Evolutionary conservation across 2,888 invertebrate species (phyloP), one percentile per base, ranked within the genome.

Genomic region (Argyresthia albistria): DNA sequence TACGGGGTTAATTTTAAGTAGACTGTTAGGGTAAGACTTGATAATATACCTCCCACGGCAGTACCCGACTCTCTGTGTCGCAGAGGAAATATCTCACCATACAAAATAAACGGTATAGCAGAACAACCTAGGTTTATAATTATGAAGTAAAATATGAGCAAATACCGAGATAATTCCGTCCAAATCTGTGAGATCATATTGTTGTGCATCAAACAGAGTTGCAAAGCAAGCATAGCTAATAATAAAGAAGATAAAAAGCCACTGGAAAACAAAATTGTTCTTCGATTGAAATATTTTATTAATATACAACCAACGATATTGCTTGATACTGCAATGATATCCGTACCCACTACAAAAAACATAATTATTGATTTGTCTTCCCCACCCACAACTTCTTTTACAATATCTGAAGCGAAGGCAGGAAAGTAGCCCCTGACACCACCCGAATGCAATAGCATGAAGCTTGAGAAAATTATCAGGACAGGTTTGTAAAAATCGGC

Each of bases 31-130:
- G 56, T 53, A 0, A 71, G 4, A 0, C 74, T 73, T 11, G 76
- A 43, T 1, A 67, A 54, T 0, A 67, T 53, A 0, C 80, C 78
- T 0, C 67, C 58, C 0, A 67, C 56, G 0, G 67, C 57, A 9
- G 70, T 63, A 0, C 78, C 80, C 1, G 65, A 65, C 8, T 70
- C 72, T 59, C 73, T 70, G 52, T 80, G 75, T 0, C 62, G 68
- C 43, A 81, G 63, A 0, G 81, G 81, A 43, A 73, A 74, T 6
- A 81, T 54, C 58, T 82, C 82, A 0, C 82, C 82, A 35, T 77
- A 54, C 12, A 77, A 54, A 25, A 6, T 4, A 25, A 25, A 25
- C 1, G 81, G 73, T 52, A 81, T 76, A 0, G 76, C 69, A 6
- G 76, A 70, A 51, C 78, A 75, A 1, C 80, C 82, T 15, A 80